Evolutionary conservation across 23 tunicate species (phyloP), one percentile per base, ranked within the genome.

Genomic region (Ciona savignyi): DNA sequence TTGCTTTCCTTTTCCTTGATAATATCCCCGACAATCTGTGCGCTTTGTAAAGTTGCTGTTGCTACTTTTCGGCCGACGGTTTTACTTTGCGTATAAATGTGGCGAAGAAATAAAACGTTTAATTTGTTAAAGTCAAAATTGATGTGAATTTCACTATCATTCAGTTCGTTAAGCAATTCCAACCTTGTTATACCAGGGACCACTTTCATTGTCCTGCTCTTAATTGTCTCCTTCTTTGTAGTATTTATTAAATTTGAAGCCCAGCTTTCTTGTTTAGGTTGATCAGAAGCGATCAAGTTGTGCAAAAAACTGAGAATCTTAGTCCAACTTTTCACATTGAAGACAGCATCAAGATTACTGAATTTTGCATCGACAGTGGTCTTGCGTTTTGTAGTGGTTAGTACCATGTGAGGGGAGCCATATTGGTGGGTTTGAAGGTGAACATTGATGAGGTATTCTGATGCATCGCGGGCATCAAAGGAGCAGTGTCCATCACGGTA

Each of bases 41-140:
- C 77, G 21, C 88, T 78, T 31, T 76, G 86, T 90, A 90, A 78
- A 32, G 97, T 80, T 25, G 83, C 78, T 4, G 97, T 90, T 1
- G 97, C 80, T 30, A 88, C 71, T 65, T 88, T 82, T 21, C 83
- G 77, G 29, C 96, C 96, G 20, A 82, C 69, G 1, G 63, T 33
- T 22, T 56, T 68, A 15, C 20, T 76, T 28, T 60, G 71, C 25
- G 29, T 30, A 22, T 70, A 62, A 29, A 90, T 68, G 68, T 90
- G 97, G 23, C 97, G 84, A 72, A 90, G 24, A 60, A 90, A 70
- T 19, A 90, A 42, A 11, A 90, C 9, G 71, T 90, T 90, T 2
- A 90, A 75, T 61, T 90, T 79, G 28, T 78, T 79, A 30, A 90
- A 90, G 23, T 78, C 82, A 28, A 83, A 33, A 35, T 23, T 19